Conservation (phyloP, 1,140 invertebrate genomes). For the Eupeodes corollae region DNA sequence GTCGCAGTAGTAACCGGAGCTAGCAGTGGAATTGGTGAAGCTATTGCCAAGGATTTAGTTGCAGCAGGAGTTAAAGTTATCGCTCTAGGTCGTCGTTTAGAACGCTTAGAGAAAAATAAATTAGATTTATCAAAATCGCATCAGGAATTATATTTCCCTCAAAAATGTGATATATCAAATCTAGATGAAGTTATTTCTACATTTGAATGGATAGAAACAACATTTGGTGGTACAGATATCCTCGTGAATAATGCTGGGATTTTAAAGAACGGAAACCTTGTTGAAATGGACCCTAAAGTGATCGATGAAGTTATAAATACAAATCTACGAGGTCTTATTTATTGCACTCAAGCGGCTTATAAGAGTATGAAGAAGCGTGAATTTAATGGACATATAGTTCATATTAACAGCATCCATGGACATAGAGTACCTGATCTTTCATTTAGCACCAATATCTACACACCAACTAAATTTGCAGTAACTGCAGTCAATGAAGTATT, state of each 20-base stretch:
- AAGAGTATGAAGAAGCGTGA: constrained; percentile 44
- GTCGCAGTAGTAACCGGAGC: constrained; percentile 9
- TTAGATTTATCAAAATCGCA: constrained; percentile 1
- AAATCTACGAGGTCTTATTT: constrained; percentile 43
- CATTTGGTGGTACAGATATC: constrained; percentile 49
- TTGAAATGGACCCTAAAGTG: no score
- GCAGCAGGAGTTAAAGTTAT: constrained; percentile 42
- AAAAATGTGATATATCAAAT: constrained; percentile 46
- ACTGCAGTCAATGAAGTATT: constrained; percentile 42
- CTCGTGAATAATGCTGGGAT: constrained; percentile 58
- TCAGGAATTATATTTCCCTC: constrained; percentile 29
- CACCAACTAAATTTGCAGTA: constrained; percentile 43
- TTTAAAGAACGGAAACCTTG: constrained; percentile 1
- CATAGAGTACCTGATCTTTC: constrained; percentile 32
- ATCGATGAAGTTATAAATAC: constrained; percentile 4
- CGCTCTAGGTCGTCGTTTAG: constrained; percentile 39
- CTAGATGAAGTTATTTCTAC: constrained; percentile 48
- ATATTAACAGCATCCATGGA: constrained; percentile 29
- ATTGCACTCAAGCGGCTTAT: constrained; percentile 43
- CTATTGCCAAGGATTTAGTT: constrained; percentile 31
- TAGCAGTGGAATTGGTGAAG: constrained; percentile 42
- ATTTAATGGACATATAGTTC: constrained; percentile 44
- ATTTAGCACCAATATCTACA: constrained; percentile 36
- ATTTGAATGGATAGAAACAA: constrained; percentile 48
- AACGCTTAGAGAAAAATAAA: constrained; percentile 33